Base-by-base conservation (phyloP, 2,113 vertebrate species). In the Myotis davidii region DNA sequence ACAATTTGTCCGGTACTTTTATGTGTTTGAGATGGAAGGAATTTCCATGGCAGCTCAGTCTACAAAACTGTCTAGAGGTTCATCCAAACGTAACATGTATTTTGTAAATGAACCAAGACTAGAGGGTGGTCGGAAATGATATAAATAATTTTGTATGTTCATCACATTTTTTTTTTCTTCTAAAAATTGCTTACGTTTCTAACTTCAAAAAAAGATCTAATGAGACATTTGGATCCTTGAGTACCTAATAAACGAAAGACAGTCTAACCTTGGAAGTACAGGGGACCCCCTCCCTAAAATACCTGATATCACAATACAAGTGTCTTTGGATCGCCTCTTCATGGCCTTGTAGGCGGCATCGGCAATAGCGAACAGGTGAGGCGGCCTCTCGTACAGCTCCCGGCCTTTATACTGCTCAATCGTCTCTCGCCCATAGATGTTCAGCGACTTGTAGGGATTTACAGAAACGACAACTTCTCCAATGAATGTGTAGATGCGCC, bases 241-340 rank as follows among this genome's bases (percentile, higher is more conserved):
- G 39, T 56, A 65, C 14, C 45, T 48, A 85, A 3, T 14, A 54
- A 82, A 5, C 50, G 59, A 90, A 88, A 61, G 27, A 70, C 3
- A 37, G 32, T 81, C n/a, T 67, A 56, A 72, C 32, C 3, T 16
- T 32, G n/a, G 34, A 70, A 45, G 12, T 21, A 84, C 25, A 39
- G 37, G 48, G 25, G 20, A 17, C 6, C 91, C 39, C 39, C 50
- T 90, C 37, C 50, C 54, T 69, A 16, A 72, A 86, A 85, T 96
- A 99, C 99, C 99, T 98, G 99, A 99, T 98, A 99, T 99, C 82
- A 99, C 99, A 72, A 99, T 99, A 37, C 99, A 99, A 6, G 99
- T 99, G 98, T 99, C 99, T 97, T 99, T 99, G 59, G 99, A 99
- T 64, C 99, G 97, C 86, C 99, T 99, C 98, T 99, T 99, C 99